A percentile compares a stretch with the other conserved stretches of the same genome.
Evolutionary conservation across 2,113 vertebrate genomes (phyloP).

Genomic region (Struthio camelus): DNA sequence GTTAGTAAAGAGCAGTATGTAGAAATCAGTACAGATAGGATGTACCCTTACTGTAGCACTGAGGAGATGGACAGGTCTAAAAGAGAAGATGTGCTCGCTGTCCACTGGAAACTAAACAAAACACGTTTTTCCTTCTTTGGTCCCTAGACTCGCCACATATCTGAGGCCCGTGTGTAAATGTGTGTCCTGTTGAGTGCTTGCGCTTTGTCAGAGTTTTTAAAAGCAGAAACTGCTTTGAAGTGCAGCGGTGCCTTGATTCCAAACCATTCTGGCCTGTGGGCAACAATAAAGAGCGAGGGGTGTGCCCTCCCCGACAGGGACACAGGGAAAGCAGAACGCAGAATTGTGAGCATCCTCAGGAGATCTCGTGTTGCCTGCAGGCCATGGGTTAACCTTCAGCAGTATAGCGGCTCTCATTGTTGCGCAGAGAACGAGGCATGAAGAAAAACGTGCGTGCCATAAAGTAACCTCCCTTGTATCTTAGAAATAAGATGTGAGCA

Average conservation of each 20-base stretch:
- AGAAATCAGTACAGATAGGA: not conserved
- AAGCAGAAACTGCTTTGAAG: not conserved
- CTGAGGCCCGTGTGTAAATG: not conserved
- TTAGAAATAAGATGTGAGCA: not conserved
- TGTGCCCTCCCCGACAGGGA: not conserved
- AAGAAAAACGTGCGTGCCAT: not conserved
- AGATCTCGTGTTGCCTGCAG: not conserved
- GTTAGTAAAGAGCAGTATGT: not conserved
- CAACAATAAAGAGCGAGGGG: not conserved
- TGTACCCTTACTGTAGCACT: not conserved
- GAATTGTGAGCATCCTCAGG: not conserved
- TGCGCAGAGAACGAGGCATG: not conserved
- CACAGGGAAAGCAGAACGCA: not conserved
- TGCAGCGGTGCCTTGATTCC: not conserved
- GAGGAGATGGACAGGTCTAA: not conserved
- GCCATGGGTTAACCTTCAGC: not conserved
- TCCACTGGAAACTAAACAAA: not conserved
- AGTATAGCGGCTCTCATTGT: not conserved
- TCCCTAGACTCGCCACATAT: not conserved
- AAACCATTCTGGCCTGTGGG: not conserved
- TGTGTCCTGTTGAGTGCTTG: not conserved
- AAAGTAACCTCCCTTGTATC: not conserved
- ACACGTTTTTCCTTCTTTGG: not conserved
- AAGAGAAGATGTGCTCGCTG: not conserved
- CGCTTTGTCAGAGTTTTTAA: not conserved